Evolutionary conservation across 2,113 vertebrate genomes (phyloP).

Genomic region (Ictalurus punctatus): DNA sequence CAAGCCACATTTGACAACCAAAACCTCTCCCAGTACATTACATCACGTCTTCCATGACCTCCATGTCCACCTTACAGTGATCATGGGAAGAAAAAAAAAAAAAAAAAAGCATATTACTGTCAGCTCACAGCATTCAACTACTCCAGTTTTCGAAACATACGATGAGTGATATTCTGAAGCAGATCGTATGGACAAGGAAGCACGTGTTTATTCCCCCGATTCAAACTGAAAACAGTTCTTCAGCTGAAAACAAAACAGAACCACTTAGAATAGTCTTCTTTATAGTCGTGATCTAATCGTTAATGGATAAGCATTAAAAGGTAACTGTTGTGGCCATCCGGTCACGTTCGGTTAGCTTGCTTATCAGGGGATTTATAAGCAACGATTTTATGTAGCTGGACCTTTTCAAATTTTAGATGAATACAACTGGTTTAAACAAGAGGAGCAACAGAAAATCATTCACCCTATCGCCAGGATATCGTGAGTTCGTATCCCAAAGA

Average conservation of each 20-base stretch:
- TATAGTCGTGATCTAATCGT: not conserved
- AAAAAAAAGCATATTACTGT: not conserved
- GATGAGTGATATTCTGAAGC: not conserved
- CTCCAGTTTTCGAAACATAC: not conserved
- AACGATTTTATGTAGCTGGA: not conserved
- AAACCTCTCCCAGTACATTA: slow-evolving; percentile 9
- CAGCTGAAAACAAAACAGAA: not conserved
- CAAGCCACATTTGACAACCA: slow-evolving; percentile 13
- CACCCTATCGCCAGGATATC: not conserved
- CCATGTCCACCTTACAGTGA: slow-evolving; percentile 24
- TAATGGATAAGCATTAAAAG: not conserved
- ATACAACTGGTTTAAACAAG: not conserved
- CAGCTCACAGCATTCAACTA: not conserved
- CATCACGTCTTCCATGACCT: slow-evolving; percentile 18
- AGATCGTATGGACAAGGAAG: not conserved
- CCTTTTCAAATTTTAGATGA: not conserved
- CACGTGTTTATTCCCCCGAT: not conserved
- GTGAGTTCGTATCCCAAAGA: not conserved
- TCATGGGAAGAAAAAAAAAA: not conserved
- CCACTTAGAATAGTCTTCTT: not conserved
- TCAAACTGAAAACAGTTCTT: not conserved
- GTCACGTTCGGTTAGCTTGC: not conserved
- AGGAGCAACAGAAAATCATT: not conserved
- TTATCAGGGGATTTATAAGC: not conserved
- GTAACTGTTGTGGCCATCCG: not conserved